A percentile compares a stretch with the other conserved stretches of the same genome.
These are phyloP conservation scores for Sarcophaga bullata DNA, from an alignment of 1,140 invertebrate species.

Conservation along the genomic window DNA sequence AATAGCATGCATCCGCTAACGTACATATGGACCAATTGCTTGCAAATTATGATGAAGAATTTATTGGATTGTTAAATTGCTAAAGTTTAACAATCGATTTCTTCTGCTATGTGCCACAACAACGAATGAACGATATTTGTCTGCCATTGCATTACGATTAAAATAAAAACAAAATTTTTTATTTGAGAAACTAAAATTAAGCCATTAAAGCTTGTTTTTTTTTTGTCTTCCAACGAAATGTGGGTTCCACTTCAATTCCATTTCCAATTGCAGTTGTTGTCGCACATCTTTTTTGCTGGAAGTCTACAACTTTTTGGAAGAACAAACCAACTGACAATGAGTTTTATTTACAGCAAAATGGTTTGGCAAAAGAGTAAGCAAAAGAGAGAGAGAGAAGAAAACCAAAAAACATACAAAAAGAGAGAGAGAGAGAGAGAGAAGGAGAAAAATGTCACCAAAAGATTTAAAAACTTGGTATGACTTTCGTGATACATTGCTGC, in stretches of 20 bases:
- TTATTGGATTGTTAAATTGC: no score
- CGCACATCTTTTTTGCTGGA: not conserved
- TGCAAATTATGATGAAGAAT: no score
- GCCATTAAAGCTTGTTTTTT: not conserved
- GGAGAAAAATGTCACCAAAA: not conserved
- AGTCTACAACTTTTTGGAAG: not conserved
- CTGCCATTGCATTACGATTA: no score
- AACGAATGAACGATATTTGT: no score
- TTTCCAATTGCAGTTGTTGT: not conserved
- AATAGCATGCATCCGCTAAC: no score
- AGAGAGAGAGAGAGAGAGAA: not conserved
- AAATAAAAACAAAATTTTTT: not conserved
- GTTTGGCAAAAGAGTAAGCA: no score
- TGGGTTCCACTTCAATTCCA: no score
- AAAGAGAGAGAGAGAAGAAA: not conserved
- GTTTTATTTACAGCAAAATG: not conserved
- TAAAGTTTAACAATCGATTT: no score
- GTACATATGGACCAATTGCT: no score
- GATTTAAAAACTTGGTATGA: not conserved
- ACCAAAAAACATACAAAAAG: no score
- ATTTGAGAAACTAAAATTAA: slow-evolving; percentile 1
- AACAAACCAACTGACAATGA: slow-evolving; percentile 19
- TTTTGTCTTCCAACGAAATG: no score
- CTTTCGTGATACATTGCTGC: not conserved
- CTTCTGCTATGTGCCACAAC: no score